phyloP scores from a whole-genome alignment of 1,140 invertebrate species.

The Drosophila nebulosa region DNA sequence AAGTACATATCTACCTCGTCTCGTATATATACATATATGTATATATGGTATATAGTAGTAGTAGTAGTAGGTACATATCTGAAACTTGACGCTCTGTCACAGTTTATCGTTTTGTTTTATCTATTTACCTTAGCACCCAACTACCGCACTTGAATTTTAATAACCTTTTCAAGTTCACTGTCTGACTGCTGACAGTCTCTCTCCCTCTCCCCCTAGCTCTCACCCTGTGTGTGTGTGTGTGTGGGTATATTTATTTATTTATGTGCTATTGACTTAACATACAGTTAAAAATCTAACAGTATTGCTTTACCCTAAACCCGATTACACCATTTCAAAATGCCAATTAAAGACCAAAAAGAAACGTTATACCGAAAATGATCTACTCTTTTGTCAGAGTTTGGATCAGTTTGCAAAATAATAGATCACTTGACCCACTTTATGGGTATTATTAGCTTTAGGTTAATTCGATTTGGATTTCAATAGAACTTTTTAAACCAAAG shows the following conservation, averaged over 20 bases:
- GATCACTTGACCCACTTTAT: too few relatives aligned
- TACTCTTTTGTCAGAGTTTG: neutral
- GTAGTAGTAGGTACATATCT: neutral
- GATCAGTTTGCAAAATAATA: too few relatives aligned
- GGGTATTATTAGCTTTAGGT: too few relatives aligned
- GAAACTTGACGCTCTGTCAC: conserved; percentile 3
- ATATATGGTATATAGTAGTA: neutral
- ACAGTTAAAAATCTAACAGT: conserved; percentile 2
- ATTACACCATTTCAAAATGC: neutral
- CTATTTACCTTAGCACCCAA: conserved; percentile 68
- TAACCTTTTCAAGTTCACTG: conserved; percentile 75
- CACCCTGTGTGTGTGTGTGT: neutral
- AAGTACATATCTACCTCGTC: too few relatives aligned
- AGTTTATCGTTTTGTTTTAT: conserved; percentile 3
- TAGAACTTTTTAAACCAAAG: neutral
- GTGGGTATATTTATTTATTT: neutral
- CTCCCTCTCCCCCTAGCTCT: too few relatives aligned
- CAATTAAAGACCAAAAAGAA: conserved; percentile 22
- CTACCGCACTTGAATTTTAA: conserved; percentile 73
- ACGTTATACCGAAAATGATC: neutral
- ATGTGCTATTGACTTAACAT: conserved; percentile 4
- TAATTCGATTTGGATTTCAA: too few relatives aligned
- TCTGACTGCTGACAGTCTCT: conserved; percentile 18
- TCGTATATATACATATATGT: neutral
- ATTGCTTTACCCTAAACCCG: neutral